Percentiles rank a stretch among this genome's conserved stretches.
These are phyloP conservation scores for Baryphthengus martii DNA, from an alignment of 2,113 vertebrate genomes.

Conservation along the genomic window DNA sequence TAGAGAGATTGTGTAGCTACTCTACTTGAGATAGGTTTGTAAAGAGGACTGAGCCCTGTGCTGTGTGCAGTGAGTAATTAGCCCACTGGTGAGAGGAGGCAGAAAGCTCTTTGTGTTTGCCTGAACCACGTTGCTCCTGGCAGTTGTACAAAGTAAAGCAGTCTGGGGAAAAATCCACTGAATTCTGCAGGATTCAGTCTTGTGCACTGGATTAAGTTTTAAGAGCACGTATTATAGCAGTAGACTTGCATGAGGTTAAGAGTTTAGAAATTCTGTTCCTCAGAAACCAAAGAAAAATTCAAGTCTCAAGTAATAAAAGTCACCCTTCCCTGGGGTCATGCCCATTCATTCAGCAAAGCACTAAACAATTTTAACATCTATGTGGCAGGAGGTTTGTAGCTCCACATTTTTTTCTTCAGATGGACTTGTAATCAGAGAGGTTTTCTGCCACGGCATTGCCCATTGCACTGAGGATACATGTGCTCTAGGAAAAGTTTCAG, in stretches of 20 bases:
- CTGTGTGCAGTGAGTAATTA: neutral
- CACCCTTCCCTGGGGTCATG: neutral
- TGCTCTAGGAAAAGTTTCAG: neutral
- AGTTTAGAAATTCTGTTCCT: neutral
- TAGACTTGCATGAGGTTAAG: neutral
- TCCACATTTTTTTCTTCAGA: neutral
- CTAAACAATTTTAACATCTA: neutral
- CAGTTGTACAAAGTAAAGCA: neutral
- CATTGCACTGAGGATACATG: fast-evolving
- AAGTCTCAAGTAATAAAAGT: neutral
- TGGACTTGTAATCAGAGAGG: neutral
- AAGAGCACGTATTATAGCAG: neutral
- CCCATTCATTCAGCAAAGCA: fast-evolving
- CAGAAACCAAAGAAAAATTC: neutral
- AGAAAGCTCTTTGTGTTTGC: neutral
- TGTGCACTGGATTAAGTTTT: neutral
- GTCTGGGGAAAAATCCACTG: neutral
- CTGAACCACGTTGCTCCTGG: too few relatives aligned
- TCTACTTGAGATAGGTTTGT: neutral
- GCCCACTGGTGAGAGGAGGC: neutral
- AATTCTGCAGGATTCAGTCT: neutral
- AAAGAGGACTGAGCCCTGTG: neutral
- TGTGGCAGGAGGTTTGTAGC: neutral
- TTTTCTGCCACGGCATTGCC: neutral
- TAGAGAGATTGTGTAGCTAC: neutral